Base-by-base conservation (phyloP, 2,888 invertebrate genomes). In the Psylliodes chrysocephalus region DNA sequence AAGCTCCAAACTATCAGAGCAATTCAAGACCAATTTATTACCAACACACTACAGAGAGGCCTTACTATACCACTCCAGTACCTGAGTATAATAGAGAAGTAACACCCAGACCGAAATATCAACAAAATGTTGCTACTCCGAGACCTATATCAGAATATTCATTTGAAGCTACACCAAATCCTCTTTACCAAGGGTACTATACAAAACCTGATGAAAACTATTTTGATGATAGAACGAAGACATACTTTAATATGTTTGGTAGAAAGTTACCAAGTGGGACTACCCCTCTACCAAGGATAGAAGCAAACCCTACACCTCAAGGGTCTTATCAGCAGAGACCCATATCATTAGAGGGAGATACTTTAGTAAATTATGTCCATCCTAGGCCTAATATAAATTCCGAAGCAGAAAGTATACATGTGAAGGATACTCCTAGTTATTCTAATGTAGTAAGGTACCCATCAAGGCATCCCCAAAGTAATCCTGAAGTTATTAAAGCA, bases 221-320 rank as follows among this genome's bases (percentile, higher is more conserved):
- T 67, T 84, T 91, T 65, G 91, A 91, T 73, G 91, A 91, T 73
- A 90, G 89, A 59, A 91, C 91, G 2, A 89, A 88, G 77, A 90
- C 90, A 74, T 91, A 90, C 60, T 91, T 91, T 75, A 90, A 90
- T 22, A 86, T 89, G 70, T 91, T 91, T 76, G 92, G 90, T 1
- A 89, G 89, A 80, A 92, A 90, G 79, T 79, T 90, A 57, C 85
- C 84, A 15, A 84, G 82, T 22, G 84, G 70, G 74, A 86, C 74
- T 83, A 86, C 71, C 1, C 79, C 80, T 1, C 61, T 78, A 49
- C 80, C 79, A 59, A 40, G 52, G 42, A 28, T 53, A 56, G 62
- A 52, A 18, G 63, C 28, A 38, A 60, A 19, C 33, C 59, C 67
- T 15, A 17, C 22, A 42, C 42, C 25, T 38, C 65, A 52, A 62